phyloP scores from a whole-genome alignment of 2,113 vertebrate genomes.

The Platysteira castanea region DNA sequence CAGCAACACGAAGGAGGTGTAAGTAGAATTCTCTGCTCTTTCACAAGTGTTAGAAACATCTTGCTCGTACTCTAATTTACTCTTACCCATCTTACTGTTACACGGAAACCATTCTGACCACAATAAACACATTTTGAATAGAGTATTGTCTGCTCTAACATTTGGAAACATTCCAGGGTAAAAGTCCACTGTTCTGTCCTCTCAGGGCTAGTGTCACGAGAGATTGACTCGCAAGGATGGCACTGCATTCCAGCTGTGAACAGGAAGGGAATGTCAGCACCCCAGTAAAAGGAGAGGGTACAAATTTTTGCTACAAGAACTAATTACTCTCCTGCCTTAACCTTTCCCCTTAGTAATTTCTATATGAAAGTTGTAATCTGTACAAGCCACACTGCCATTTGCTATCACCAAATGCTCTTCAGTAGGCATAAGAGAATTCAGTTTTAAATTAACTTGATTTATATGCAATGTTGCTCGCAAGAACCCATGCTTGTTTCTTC shows the following conservation, averaged over 20 bases:
- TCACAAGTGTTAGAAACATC: background rate
- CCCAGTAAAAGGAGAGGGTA: background rate
- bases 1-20: background rate
- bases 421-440: background rate
- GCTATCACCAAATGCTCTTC: background rate
- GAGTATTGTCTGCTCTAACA: background rate
- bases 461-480: background rate
- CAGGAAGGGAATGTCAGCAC: background rate
- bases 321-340: background rate
- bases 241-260: background rate
- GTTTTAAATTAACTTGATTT: background rate
- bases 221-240: background rate
- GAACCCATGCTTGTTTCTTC: background rate
- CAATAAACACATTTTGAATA: background rate
- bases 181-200: background rate
- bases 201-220: accelerated
- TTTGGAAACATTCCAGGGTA: background rate
- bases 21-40: background rate
- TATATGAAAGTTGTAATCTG: background rate
- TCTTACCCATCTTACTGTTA: background rate
- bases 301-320: background rate
- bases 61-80: background rate
- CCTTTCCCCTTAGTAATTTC: background rate
- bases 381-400: background rate
- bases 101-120: background rate